These are phyloP conservation scores for Caenorhabditis parvicauda DNA, from an alignment of 2,888 invertebrate species.

Conservation along the genomic window DNA sequence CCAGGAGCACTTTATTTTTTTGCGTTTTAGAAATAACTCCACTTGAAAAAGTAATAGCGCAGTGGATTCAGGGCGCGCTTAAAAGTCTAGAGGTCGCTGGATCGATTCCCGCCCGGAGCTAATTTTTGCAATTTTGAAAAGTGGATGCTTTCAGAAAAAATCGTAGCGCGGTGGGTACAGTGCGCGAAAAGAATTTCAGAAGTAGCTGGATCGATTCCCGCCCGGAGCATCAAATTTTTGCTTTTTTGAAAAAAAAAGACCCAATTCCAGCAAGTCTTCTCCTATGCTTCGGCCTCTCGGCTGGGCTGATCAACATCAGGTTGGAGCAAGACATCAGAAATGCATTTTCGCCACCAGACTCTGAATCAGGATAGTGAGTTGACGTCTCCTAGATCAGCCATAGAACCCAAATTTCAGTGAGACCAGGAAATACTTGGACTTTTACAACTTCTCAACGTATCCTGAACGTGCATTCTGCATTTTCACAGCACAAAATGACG, in stretches of 20 bases:
- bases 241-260: background rate
- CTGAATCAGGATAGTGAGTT: slow-evolving; percentile 49
- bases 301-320: slow-evolving; percentile 40
- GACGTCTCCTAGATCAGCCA: background rate
- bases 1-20: background rate
- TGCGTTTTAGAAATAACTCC: background rate
- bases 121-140: background rate
- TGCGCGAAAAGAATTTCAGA: background rate
- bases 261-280: slow-evolving; percentile 34
- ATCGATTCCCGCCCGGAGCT: background rate
- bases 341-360: slow-evolving; percentile 55
- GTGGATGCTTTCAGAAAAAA: too few species aligned
- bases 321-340: slow-evolving; percentile 55
- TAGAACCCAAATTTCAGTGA: slow-evolving; percentile 34
- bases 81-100: background rate
- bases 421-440: slow-evolving; percentile 46
- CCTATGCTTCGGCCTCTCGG: slow-evolving; percentile 17
- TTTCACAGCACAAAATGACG: slow-evolving; percentile 41
- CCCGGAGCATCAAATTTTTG: background rate
- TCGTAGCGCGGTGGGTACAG: too few species aligned
- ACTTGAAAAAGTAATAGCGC: too few species aligned
- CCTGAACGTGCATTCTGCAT: slow-evolving; percentile 53
- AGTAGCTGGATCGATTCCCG: background rate
- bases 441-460: slow-evolving; percentile 43
- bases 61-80: too few species aligned